Conservation (phyloP, 1,140 invertebrate species). For the Samia ricini region DNA sequence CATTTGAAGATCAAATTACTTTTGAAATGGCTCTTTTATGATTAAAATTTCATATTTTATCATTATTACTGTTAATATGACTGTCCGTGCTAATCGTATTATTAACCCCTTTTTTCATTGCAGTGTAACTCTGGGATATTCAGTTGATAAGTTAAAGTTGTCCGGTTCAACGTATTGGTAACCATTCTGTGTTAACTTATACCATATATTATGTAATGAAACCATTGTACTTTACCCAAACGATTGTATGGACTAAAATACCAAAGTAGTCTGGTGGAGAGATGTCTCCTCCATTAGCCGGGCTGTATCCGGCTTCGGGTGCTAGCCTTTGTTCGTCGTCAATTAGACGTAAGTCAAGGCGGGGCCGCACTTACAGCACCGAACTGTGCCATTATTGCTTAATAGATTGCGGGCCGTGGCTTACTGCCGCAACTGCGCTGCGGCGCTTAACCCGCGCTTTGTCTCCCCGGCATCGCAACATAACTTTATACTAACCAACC, state of each 20-base stretch:
- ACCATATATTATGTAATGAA: not conserved
- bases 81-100: too few relatives aligned
- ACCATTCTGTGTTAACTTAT: too few relatives aligned
- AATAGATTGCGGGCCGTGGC: constrained; percentile 44
- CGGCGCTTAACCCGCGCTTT: constrained; percentile 24
- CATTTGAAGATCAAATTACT: not conserved
- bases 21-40: not conserved
- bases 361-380: constrained; percentile 26
- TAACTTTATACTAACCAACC: not conserved
- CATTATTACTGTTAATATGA: too few relatives aligned
- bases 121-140: too few relatives aligned
- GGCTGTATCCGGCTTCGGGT: constrained; percentile 15
- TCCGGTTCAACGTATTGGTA: too few relatives aligned
- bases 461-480: constrained; percentile 17
- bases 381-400: constrained; percentile 46
- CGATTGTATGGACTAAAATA: not conserved
- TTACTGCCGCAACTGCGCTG: constrained; percentile 24
- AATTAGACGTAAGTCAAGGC: constrained; percentile 47
- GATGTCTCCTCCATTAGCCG: constrained; percentile 13
- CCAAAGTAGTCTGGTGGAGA: not conserved
- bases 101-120: too few relatives aligned
- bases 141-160: too few relatives aligned
- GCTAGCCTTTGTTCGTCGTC: constrained; percentile 41
- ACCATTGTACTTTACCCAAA: not conserved
- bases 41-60: not conserved